phyloP scores from a whole-genome alignment of 2,797 vertebrate species.

The Enteromius mattozi region DNA sequence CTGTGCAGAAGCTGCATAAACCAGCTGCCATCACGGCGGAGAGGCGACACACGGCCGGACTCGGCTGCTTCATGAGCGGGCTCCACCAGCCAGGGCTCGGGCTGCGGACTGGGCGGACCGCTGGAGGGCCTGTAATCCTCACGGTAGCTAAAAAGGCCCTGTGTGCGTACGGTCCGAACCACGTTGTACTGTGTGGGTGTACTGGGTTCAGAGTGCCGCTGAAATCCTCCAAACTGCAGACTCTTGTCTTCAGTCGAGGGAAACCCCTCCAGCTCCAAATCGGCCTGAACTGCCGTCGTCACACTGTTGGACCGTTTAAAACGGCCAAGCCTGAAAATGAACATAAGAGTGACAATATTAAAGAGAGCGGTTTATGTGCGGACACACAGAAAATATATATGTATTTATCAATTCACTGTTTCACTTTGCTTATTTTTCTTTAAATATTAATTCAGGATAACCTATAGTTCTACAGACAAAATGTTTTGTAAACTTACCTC shows the following conservation, averaged over 20 bases:
- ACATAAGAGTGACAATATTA: neutral
- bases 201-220: conserved; percentile 96
- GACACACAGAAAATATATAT: neutral
- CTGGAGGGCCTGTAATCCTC: conserved; percentile 91
- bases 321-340: conserved; percentile 78
- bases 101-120: conserved; percentile 84
- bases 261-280: conserved; percentile 94
- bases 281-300: conserved; percentile 94
- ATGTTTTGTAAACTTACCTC: conserved; percentile 76
- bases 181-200: conserved; percentile 95
- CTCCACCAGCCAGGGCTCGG: conserved; percentile 79
- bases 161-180: conserved; percentile 94
- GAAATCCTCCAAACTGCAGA: conserved; percentile 95
- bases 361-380: neutral
- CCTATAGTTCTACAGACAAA: neutral
- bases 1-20: conserved; percentile 96
- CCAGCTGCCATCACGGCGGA: conserved; percentile 93
- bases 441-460: neutral
- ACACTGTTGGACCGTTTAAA: conserved; percentile 99
- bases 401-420: neutral
- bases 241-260: conserved; percentile 95
- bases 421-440: neutral
- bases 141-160: conserved; percentile 97
- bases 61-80: conserved; percentile 81
- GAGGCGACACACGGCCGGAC: conserved; percentile 85